phyloP scores from a whole-genome alignment of 1,140 invertebrate genomes.

The Euborellia annulipes region DNA sequence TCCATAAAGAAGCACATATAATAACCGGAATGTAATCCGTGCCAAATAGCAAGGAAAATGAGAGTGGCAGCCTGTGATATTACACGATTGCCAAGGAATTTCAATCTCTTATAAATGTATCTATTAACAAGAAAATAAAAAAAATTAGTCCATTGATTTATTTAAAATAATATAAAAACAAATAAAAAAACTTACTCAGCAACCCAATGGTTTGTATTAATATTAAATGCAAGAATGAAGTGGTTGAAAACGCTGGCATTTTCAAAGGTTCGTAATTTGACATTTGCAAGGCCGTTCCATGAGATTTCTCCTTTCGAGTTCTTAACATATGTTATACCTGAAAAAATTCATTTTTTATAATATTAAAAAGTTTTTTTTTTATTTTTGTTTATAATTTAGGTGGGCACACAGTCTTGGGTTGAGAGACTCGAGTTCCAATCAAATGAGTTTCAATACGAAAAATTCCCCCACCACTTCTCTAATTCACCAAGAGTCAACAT shows the following conservation, averaged over 20 bases:
- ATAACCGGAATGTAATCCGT: slow-evolving; percentile 81
- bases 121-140: slow-evolving; percentile 24
- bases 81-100: slow-evolving; percentile 73
- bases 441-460: too few species aligned
- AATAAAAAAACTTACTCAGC: slow-evolving; percentile 43
- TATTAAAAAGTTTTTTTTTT: too few species aligned
- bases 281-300: slow-evolving; percentile 80
- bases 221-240: slow-evolving; percentile 79
- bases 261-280: slow-evolving; percentile 61
- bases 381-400: too few species aligned
- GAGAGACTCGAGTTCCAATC: too few species aligned
- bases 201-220: slow-evolving; percentile 86
- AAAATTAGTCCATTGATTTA: not conserved
- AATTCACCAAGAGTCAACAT: too few species aligned
- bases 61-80: slow-evolving; percentile 69
- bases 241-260: slow-evolving; percentile 62
- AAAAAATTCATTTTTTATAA: too few species aligned
- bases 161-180: slow-evolving; percentile 5
- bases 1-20: slow-evolving; percentile 85
- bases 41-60: slow-evolving; percentile 81
- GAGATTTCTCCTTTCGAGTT: slow-evolving; percentile 38
- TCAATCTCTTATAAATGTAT: slow-evolving; percentile 79
- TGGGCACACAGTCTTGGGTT: too few species aligned
- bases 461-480: too few species aligned
- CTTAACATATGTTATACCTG: slow-evolving; percentile 70